Evolutionary conservation across 2,888 invertebrate genomes (phyloP).

Genomic region (Drosophila tripunctata): DNA sequence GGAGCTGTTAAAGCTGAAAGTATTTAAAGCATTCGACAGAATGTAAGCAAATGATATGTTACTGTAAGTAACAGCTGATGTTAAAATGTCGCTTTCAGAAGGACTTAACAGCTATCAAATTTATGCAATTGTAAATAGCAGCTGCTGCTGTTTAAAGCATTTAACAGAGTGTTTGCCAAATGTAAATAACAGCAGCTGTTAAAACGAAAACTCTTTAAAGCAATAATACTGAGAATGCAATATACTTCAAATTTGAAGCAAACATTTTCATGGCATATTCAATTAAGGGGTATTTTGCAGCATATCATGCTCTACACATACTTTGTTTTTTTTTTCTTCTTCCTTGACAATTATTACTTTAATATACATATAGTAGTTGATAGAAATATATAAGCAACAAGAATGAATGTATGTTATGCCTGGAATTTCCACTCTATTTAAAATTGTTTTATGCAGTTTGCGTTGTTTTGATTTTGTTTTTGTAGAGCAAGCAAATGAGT

Average conservation of each 20-base stretch:
- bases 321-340: background rate
- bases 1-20: background rate
- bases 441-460: background rate
- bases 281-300: background rate
- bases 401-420: background rate
- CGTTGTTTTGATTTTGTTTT: constrained; percentile 10
- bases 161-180: no score
- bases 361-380: background rate
- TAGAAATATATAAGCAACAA: background rate
- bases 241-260: no score
- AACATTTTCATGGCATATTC: no score
- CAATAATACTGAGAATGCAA: no score
- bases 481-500: constrained; percentile 2
- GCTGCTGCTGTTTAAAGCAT: no score
- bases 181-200: no score
- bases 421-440: background rate
- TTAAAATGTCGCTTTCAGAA: background rate
- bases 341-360: background rate
- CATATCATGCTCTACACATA: background rate
- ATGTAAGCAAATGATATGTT: background rate
- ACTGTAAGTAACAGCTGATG: no score
- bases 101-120: no score
- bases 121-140: no score
- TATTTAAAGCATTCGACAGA: background rate
- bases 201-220: no score